Base-by-base conservation (phyloP, 2,888 invertebrate species). In the Mycalesis mineus region DNA sequence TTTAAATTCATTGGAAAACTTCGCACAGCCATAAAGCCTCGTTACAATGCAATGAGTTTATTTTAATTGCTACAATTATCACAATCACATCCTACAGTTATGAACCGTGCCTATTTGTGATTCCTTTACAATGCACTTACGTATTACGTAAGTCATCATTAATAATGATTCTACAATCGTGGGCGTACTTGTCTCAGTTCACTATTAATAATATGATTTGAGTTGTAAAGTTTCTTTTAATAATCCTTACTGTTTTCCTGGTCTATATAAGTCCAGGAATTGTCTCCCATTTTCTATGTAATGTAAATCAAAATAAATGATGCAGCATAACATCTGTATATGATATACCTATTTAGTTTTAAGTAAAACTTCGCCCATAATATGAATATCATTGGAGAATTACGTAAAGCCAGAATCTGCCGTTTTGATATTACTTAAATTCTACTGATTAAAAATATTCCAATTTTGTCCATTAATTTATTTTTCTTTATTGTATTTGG, bases 21-120 rank as follows among this genome's bases (percentile, higher is more conserved):
- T 22, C 13, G 45, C 14, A 29, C 45, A 29, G 15, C 47, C 47
- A 47, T 47, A 47, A 14, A 14, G 33, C 33, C 33, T 31, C 47
- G 47, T 47, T 33, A 33, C 47, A 15, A 15, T 9, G 15, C 11
- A 22, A 22, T 9, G 47, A 47, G 47, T 67, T 65, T 66, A 65
- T 65, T 66, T 65, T 65, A 67, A 68, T 68, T 60, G 57, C 63
- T 48, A 57, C 53, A 58, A 65, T 64, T 60, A n/a, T n/a, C n/a
- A 57, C 62, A 65, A 63, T 63, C 60, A 41, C 63, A 63, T 66
- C 62, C 48, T 59, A 62, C 58, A 61, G 64, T 64, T 61, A 65
- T 36, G 37, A 58, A 51, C 40, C 17, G 17, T 31, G 11, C 31
- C 28, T 28, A 39, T 39, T 45, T 14, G 45, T 45, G 9, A 47